phyloP scores from a whole-genome alignment of 2,113 vertebrate species.

The Scopus umbretta region DNA sequence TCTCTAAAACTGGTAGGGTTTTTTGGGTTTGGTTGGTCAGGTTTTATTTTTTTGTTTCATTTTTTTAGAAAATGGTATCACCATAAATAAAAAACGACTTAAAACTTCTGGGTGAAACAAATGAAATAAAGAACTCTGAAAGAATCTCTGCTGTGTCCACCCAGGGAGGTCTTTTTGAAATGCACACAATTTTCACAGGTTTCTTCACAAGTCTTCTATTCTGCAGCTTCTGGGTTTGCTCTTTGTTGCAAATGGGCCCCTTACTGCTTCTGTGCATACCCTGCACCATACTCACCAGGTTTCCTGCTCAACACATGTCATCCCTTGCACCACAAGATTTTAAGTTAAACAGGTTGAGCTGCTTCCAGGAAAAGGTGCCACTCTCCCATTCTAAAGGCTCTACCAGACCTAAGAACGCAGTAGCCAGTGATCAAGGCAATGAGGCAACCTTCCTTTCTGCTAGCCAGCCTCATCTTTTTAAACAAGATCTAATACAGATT shows the following conservation, averaged over 20 bases:
- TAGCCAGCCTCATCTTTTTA: neutral
- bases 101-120: neutral
- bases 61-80: neutral
- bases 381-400: neutral
- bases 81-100: neutral
- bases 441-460: neutral
- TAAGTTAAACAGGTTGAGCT: neutral
- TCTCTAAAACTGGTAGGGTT: neutral
- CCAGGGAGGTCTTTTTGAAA: neutral
- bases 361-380: neutral
- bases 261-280: neutral
- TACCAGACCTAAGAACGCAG: neutral
- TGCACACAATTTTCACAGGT: neutral
- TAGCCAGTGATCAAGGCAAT: neutral
- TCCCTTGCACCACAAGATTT: neutral
- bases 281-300: neutral
- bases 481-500: neutral
- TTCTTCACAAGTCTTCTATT: neutral
- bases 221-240: neutral
- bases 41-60: neutral
- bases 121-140: neutral
- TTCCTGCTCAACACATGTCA: neutral
- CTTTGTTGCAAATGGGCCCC: neutral
- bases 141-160: neutral
- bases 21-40: neutral